Conservation (phyloP, 2,888 invertebrate genomes). For the Patella caerulea region DNA sequence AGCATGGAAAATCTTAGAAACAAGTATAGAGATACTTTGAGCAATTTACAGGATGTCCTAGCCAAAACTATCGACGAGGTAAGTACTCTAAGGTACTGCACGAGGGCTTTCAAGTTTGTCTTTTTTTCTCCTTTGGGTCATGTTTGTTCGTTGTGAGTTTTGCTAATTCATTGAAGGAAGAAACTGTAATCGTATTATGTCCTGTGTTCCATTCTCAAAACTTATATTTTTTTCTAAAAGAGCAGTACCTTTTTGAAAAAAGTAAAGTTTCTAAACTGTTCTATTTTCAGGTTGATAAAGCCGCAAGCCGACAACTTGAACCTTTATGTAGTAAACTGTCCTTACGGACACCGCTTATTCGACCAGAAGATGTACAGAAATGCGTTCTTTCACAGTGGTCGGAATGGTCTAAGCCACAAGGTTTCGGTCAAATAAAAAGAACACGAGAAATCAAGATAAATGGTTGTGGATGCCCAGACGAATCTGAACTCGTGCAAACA, state of each 20-base stretch:
- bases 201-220: too few relatives aligned
- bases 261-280: background rate
- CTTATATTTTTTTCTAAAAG: too few relatives aligned
- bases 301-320: background rate
- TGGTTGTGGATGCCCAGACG: conserved; percentile 27
- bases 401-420: conserved; percentile 20
- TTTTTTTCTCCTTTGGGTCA: too few relatives aligned
- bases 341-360: background rate
- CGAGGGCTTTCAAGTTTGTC: too few relatives aligned
- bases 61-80: conserved; percentile 1
- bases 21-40: background rate
- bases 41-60: background rate
- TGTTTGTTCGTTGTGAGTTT: too few relatives aligned
- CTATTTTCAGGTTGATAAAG: background rate
- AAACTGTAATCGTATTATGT: too few relatives aligned
- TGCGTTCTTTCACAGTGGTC: conserved; percentile 25
- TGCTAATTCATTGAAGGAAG: too few relatives aligned
- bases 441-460: conserved; percentile 11
- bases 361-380: conserved; percentile 13
- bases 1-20: background rate
- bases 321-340: background rate
- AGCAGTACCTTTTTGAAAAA: too few relatives aligned
- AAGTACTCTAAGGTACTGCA: background rate
- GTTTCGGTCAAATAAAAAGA: conserved; percentile 23
- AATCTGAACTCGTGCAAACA: conserved; percentile 17